A percentile compares a stretch with the other conserved stretches of the same genome.
Conservation (phyloP, 2,113 vertebrate species). For the Neomonachus schauinslandi region DNA sequence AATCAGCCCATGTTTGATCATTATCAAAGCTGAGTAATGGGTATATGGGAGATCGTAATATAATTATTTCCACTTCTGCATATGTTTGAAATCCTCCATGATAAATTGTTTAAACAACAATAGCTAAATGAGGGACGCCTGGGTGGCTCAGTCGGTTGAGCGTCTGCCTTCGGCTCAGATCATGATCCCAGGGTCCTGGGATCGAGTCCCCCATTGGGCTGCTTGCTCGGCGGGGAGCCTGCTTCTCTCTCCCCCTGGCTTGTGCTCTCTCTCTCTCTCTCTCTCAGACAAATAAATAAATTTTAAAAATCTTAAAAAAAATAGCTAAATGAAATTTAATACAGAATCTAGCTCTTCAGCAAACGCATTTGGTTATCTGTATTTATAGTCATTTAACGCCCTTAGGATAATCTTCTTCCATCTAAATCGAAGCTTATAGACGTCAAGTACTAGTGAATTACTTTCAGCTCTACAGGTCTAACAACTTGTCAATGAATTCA, state of each 20-base stretch:
- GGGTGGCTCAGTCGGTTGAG: too few species aligned
- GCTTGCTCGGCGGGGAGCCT: too few species aligned
- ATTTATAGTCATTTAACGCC: neutral
- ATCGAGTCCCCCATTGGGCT: too few species aligned
- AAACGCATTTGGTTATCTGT: neutral
- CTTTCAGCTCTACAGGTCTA: neutral
- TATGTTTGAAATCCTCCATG: neutral
- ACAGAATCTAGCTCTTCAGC: neutral
- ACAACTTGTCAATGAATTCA: slow-evolving; percentile 4
- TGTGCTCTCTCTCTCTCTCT: too few species aligned
- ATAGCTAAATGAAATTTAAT: neutral
- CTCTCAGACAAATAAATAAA: too few species aligned
- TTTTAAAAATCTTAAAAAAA: too few species aligned
- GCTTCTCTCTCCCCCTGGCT: too few species aligned
- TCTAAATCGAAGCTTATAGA: neutral
- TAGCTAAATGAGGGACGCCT: neutral
- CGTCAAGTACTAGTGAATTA: neutral
- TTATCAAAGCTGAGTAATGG: neutral
- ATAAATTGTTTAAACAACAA: neutral
- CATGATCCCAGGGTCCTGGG: too few species aligned
- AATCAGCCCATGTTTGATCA: neutral
- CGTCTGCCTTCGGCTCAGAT: too few species aligned
- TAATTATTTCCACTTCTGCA: neutral
- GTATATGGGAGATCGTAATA: neutral
- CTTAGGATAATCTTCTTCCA: slow-evolving; percentile 1